Conservation (phyloP, 2,888 invertebrate species). For the Microdon myrmicae region DNA sequence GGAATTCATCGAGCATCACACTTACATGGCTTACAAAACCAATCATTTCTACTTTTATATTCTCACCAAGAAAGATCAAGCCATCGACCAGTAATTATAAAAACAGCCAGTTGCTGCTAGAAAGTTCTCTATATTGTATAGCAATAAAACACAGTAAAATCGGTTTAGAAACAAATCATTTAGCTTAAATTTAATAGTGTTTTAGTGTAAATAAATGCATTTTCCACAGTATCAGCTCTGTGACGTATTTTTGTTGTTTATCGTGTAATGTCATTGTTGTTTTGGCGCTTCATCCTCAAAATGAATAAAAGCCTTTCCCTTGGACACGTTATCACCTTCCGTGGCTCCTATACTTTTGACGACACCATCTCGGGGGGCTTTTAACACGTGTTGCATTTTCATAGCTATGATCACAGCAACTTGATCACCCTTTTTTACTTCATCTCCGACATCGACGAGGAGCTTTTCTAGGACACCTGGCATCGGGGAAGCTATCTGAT, state of each 20-base stretch:
- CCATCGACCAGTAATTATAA: no score
- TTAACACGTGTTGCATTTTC: conserved; percentile 99
- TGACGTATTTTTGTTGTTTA: not conserved
- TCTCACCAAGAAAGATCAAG: no score
- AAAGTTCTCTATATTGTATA: no score
- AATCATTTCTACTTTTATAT: no score
- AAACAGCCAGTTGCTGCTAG: no score
- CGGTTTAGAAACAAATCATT: conserved; percentile 3
- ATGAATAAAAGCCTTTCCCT: conserved; percentile 74
- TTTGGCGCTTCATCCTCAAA: conserved; percentile 67
- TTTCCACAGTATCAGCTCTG: conserved; percentile 16
- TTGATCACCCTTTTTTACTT: conserved; percentile 87
- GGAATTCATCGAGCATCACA: no score
- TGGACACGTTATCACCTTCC: conserved; percentile 85
- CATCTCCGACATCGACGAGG: conserved; percentile 82
- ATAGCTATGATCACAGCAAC: conserved; percentile 94
- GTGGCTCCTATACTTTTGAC: conserved; percentile 78
- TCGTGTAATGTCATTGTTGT: conserved; percentile 36
- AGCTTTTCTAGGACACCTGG: conserved; percentile 95
- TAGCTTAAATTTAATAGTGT: conserved; percentile 9
- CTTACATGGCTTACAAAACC: no score
- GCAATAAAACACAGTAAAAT: not conserved
- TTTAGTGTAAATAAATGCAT: conserved; percentile 59
- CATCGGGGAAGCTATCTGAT: conserved; percentile 86
- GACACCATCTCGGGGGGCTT: conserved; percentile 81